phyloP scores from a whole-genome alignment of 1,140 invertebrate genomes.

The Lethrus apterus region DNA sequence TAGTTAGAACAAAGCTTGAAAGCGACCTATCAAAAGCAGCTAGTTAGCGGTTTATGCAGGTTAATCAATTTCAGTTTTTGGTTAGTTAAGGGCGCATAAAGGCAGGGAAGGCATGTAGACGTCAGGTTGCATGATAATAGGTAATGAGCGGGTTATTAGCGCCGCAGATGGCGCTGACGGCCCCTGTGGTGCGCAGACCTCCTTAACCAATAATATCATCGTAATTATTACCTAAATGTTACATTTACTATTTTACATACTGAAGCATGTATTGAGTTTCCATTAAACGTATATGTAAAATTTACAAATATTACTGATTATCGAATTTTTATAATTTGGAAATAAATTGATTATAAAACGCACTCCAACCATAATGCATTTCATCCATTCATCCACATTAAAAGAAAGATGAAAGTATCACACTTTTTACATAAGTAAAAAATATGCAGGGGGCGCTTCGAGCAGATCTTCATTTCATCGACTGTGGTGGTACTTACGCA shows the following conservation, averaged over 20 bases:
- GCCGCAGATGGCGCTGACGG: slow-evolving; percentile 30
- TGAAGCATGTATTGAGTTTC: too few relatives aligned
- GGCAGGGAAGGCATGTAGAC: slow-evolving; percentile 22
- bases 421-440: too few relatives aligned
- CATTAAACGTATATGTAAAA: too few relatives aligned
- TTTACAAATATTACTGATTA: too few relatives aligned
- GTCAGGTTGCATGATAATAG: slow-evolving; percentile 32
- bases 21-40: slow-evolving; percentile 29
- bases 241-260: too few relatives aligned
- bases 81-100: slow-evolving; percentile 35
- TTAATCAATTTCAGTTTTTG: slow-evolving; percentile 37
- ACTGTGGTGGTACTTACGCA: slow-evolving; percentile 23
- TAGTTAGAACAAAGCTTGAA: slow-evolving; percentile 8
- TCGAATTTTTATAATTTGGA: too few relatives aligned
- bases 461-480: too few relatives aligned
- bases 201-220: slow-evolving; percentile 24
- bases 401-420: too few relatives aligned
- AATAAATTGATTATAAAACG: too few relatives aligned
- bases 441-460: too few relatives aligned
- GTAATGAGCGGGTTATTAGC: slow-evolving; percentile 36
- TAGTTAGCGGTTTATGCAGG: slow-evolving; percentile 32
- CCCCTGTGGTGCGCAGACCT: slow-evolving; percentile 20
- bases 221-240: slow-evolving; percentile 22
- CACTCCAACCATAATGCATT: too few relatives aligned
- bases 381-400: too few relatives aligned